Evolutionary conservation across 2,888 invertebrate species (phyloP), one percentile per base, ranked within the genome.

Genomic region (Trichacis sp.): DNA sequence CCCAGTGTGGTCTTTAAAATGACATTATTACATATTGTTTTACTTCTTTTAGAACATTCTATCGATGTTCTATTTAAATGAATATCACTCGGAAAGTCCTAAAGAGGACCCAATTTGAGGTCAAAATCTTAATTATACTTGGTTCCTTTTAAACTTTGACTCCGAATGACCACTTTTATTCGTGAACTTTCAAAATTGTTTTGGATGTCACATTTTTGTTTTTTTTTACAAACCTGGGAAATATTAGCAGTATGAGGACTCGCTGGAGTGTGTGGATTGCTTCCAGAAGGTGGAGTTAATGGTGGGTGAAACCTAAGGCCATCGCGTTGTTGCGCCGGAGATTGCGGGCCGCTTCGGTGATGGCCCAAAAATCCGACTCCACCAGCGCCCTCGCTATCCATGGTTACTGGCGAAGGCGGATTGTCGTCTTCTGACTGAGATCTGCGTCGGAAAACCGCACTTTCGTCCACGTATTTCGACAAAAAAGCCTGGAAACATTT

Each of bases 391-490:
- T 84, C 88, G 72, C 89, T 90, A 84, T 95, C 94, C 81, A 94
- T 91, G 0, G 94, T 91, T 74, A 96, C 92, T 0, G 97, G 97
- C 0, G 97, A 97, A 0, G 97, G 95, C 1, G 97, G 97, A 86
- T 97, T 97, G 79, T 98, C 97, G 78, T 98, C 97, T 82, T 97
- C 97, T 1, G 95, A 95, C 72, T 96, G 92, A 1, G 96, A 93
- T 59, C 93, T 87, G 17, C 91, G 85, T n/a, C 93, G 86, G 73
- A 91, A 93, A 40, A 93, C 92, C 8, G 94, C 93, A 58, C 90
- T 92, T 78, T 97, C 97, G 77, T 97, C 97, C 0, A 96, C 95
- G 81, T 96, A 97, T 82, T 97, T 93, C 8, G 94, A 95, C 24
- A 98, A 87, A 84, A 97, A 97, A 0, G 94, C 90, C 91, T 92